A percentile compares a stretch with the other conserved stretches of the same genome.
phyloP scores from a whole-genome alignment of 2,888 invertebrate species.

The Nebria salina region DNA sequence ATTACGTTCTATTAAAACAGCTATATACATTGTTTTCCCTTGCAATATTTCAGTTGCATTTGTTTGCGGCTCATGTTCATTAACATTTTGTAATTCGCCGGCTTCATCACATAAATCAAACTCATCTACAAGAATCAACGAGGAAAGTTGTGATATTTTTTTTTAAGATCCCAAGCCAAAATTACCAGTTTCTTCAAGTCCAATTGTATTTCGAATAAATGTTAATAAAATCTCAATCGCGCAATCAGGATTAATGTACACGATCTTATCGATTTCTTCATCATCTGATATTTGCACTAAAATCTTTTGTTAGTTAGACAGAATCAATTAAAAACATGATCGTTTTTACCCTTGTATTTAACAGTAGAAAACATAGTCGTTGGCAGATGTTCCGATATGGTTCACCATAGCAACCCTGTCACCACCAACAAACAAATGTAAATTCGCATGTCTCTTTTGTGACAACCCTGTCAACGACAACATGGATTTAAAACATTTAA shows the following conservation, averaged over 20 bases:
- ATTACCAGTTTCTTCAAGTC: constrained; percentile 48
- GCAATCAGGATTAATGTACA: constrained; percentile 58
- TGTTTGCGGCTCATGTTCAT: constrained; percentile 49
- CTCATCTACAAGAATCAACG: constrained; percentile 50
- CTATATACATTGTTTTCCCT: constrained; percentile 52
- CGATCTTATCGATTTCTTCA: constrained; percentile 22
- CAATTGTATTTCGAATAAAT: constrained; percentile 55
- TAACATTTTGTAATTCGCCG: constrained; percentile 53
- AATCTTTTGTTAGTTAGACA: background rate
- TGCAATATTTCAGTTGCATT: constrained; percentile 54
- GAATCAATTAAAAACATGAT: background rate
- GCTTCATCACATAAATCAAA: constrained; percentile 57
- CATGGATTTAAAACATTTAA: constrained; percentile 65
- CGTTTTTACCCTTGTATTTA: background rate
- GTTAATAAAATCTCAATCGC: constrained; percentile 59
- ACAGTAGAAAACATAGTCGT: background rate
- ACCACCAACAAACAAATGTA: constrained; percentile 57
- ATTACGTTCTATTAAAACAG: constrained; percentile 55
- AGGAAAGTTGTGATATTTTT: background rate
- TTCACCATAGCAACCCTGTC: constrained; percentile 61
- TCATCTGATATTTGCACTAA: constrained; percentile 16
- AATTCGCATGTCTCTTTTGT: constrained; percentile 51
- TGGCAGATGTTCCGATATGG: constrained; percentile 12
- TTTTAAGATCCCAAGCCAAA: constrained; percentile 24
- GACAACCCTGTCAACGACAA: constrained; percentile 52